A percentile compares a stretch with the other conserved stretches of the same genome.
These are phyloP conservation scores for Cephus spinipes DNA, from an alignment of 2,888 invertebrate species.

Conservation along the genomic window DNA sequence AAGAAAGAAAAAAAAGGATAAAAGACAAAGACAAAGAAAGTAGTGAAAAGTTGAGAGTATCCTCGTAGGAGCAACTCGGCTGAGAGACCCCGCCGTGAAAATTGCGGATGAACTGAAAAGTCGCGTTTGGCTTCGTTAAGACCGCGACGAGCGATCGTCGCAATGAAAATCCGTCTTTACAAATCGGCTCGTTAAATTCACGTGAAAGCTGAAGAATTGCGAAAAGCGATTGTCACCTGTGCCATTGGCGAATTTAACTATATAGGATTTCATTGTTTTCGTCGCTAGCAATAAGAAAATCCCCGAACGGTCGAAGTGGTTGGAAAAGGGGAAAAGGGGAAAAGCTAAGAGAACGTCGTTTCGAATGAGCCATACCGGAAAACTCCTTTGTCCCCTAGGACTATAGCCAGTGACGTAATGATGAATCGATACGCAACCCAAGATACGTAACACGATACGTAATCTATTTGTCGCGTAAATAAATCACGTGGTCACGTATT, in stretches of 20 bases:
- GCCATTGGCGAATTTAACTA: background rate
- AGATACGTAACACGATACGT: no score
- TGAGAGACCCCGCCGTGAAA: background rate
- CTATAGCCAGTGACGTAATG: background rate
- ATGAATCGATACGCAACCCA: background rate
- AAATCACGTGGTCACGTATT: background rate
- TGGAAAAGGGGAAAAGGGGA: no score
- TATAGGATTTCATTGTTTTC: background rate
- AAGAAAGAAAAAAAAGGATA: background rate
- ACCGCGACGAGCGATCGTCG: background rate
- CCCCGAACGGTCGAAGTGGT: background rate
- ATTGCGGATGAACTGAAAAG: background rate
- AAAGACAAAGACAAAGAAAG: background rate
- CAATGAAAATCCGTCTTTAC: background rate
- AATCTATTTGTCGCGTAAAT: background rate
- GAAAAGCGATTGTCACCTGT: background rate
- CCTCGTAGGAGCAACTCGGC: background rate
- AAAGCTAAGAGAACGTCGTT: background rate
- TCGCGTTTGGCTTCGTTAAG: background rate
- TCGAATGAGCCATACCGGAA: background rate
- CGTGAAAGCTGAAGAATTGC: background rate
- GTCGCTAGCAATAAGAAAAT: background rate
- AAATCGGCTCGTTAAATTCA: background rate
- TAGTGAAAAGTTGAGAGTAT: background rate
- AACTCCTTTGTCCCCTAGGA: background rate